Base-by-base conservation (phyloP, 2,888 invertebrate genomes). In the Leucozona laternaria region DNA sequence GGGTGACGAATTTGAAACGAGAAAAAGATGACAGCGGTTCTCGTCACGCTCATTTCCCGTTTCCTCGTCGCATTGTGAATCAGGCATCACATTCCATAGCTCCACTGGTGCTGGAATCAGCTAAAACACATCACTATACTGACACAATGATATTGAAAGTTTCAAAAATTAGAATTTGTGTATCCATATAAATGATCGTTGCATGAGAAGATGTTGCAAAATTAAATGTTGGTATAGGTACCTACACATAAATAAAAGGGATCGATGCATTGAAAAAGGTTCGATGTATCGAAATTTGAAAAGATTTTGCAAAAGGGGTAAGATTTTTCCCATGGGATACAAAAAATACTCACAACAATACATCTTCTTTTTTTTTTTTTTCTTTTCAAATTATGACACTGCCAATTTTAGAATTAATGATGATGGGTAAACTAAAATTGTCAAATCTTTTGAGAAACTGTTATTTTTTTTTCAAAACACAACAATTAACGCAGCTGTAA, bases 381-480 rank as follows among this genome's bases (percentile, higher is more conserved):
- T 25, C 11, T 11, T 15, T 53, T 53, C 13, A 17, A 34, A 20
- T 22, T 66, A 17, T 37, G 53, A 37, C 25, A 20, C 48, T 85
- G 76, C 76, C 84, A 80, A 68, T 85, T 72, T 53, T 13, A 34
- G 55, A 77, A 80, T 80, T 85, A 85, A 80, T 85, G 72, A 80
- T 85, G 72, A 31, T 68, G 68, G 37, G 43, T 22, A 37, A 58
- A 13, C n/a, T 64, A 58, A 43, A 37, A 34, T 17, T 34, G 7
- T 17, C 0, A 31, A 31, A 31, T 55, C 15, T 55, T 55, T 55
- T 31, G 28, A 31, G 22, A 22, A 25, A n/a, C 28, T 53, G 4
- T 28, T 28, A 5, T 25, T 15, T 25, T 43, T 25, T 22, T 2
- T 25, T 7, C 6, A 25, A 22, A 4, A 7, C 4, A 4, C 20